A percentile compares a stretch with the other conserved stretches of the same genome.
Evolutionary conservation across 2,888 invertebrate genomes (phyloP).

Genomic region (Odontomyia ornata): DNA sequence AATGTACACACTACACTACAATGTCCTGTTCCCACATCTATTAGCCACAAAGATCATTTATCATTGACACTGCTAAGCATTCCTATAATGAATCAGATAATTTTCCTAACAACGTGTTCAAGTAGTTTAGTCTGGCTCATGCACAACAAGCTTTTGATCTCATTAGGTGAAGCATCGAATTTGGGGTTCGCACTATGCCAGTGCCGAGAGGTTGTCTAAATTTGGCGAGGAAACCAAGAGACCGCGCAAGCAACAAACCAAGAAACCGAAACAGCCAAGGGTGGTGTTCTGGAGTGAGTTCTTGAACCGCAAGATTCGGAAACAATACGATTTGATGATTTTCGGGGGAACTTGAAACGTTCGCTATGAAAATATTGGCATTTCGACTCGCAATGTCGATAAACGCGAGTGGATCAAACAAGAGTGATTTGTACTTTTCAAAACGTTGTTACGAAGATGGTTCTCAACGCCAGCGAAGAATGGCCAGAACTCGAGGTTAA

Average conservation of each 20-base stretch:
- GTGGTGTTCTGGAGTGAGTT: background rate
- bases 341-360: background rate
- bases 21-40: slow-evolving; percentile 37
- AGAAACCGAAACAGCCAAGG: slow-evolving; percentile 13
- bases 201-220: slow-evolving; percentile 17
- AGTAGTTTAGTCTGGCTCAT: slow-evolving; percentile 20
- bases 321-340: slow-evolving; percentile 1
- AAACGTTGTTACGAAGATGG: background rate
- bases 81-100: slow-evolving; percentile 35
- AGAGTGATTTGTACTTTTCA: background rate
- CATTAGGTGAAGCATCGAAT: slow-evolving; percentile 25
- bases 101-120: slow-evolving; percentile 23
- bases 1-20: background rate
- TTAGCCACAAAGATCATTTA: slow-evolving; percentile 30
- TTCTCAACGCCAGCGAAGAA: background rate
- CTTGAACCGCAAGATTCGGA: background rate
- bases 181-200: background rate
- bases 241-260: too few relatives aligned
- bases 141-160: slow-evolving; percentile 11
- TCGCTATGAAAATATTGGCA: background rate
- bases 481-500: background rate
- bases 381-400: background rate
- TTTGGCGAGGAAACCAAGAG: background rate
- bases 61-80: slow-evolving; percentile 30
- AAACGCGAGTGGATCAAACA: background rate